Percentiles rank a stretch among this genome's conserved stretches.
Conservation (phyloP, 2,797 vertebrate genomes). For the Chloroceryle inda region DNA sequence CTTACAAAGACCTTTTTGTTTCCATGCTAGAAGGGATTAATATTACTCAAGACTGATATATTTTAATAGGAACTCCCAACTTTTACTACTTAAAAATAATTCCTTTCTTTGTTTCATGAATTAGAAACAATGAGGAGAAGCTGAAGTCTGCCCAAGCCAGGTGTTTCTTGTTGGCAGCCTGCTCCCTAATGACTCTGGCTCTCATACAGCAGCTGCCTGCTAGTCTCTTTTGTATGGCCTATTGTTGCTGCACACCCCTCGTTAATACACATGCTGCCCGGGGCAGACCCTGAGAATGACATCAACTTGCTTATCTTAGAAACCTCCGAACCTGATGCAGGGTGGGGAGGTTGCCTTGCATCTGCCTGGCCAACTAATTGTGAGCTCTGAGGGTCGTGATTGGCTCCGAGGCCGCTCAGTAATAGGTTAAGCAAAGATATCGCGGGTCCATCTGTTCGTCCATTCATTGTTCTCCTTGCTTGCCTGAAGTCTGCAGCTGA, state of each 20-base stretch:
- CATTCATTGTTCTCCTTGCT: slow-evolving; percentile 87
- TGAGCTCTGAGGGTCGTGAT: slow-evolving; percentile 80
- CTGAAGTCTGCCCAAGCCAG: slow-evolving; percentile 85
- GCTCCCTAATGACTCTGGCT: slow-evolving; percentile 86
- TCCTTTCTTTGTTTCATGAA: slow-evolving; percentile 81
- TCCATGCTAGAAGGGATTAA: not conserved
- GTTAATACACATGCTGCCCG: slow-evolving; percentile 88
- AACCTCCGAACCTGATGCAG: slow-evolving; percentile 84
- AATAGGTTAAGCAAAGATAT: slow-evolving; percentile 87
- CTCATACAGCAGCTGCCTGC: slow-evolving; percentile 91
- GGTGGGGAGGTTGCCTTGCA: slow-evolving; percentile 84
- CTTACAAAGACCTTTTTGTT: slow-evolving; percentile 43
- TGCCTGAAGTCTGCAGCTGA: slow-evolving; percentile 84
- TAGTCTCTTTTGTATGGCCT: slow-evolving; percentile 87
- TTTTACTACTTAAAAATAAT: slow-evolving; percentile 83
- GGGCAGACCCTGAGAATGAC: slow-evolving; percentile 85
- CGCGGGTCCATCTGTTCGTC: slow-evolving; percentile 89
- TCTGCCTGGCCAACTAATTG: slow-evolving; percentile 86
- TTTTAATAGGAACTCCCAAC: slow-evolving; percentile 73
- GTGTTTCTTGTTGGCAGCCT: slow-evolving; percentile 88
- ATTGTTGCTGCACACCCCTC: slow-evolving; percentile 90
- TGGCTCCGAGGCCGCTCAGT: slow-evolving; percentile 80
- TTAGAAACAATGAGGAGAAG: slow-evolving; percentile 82
- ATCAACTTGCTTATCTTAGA: slow-evolving; percentile 88
- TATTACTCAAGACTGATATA: not conserved